phyloP scores from a whole-genome alignment of 2,113 vertebrate genomes.

The Bucco capensis region DNA sequence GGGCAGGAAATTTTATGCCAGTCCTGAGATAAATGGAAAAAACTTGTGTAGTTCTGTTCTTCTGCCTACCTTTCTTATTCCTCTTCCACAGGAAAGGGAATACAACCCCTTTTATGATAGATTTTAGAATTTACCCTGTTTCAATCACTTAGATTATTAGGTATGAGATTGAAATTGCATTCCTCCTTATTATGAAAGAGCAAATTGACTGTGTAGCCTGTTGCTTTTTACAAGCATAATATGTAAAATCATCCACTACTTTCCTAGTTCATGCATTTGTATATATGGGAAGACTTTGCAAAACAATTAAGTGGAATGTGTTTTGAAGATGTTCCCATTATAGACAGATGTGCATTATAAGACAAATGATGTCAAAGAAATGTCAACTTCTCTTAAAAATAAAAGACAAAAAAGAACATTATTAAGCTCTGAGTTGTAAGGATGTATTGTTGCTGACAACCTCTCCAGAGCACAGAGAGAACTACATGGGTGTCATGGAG shows the following conservation, averaged over 20 bases:
- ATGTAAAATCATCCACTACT: background rate
- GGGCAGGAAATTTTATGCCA: background rate
- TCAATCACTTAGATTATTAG: background rate
- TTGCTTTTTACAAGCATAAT: background rate
- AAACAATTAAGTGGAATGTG: background rate
- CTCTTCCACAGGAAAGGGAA: background rate
- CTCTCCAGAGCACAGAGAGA: background rate
- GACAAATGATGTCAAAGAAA: background rate
- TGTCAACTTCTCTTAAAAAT: background rate
- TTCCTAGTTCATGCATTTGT: background rate
- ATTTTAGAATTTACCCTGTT: background rate
- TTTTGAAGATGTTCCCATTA: background rate
- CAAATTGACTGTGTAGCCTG: background rate
- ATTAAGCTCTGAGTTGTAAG: background rate
- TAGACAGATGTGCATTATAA: background rate
- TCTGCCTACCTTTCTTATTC: background rate
- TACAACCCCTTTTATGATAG: background rate
- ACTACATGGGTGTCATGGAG: fast-evolving
- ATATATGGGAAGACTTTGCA: background rate
- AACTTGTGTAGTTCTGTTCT: background rate
- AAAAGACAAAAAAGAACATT: background rate
- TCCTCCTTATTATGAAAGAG: background rate
- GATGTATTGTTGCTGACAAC: background rate
- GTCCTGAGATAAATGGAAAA: background rate
- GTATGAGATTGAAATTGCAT: background rate